Evolutionary conservation across 2,797 vertebrate genomes (phyloP).

Genomic region (Tenualosa thibaudeaui): DNA sequence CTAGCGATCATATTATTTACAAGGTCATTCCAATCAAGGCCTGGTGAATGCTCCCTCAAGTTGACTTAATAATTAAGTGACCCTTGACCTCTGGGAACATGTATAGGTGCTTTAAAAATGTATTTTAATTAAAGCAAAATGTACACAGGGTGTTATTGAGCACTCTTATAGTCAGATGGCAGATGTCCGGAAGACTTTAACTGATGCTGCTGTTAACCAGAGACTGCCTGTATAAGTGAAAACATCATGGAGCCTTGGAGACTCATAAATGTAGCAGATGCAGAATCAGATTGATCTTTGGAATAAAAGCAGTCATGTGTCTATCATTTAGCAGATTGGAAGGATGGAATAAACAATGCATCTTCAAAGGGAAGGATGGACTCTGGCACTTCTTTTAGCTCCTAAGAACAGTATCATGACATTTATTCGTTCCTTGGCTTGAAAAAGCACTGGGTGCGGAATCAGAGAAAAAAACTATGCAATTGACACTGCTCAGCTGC

Average conservation of each 20-base stretch:
- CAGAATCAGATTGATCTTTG: background rate
- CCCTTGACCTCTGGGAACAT: background rate
- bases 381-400: no score
- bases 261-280: background rate
- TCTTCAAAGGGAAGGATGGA: background rate
- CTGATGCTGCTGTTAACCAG: background rate
- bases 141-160: background rate
- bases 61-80: conserved; percentile 4
- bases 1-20: conserved; percentile 19
- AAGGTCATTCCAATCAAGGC: conserved; percentile 16
- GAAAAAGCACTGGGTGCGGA: background rate
- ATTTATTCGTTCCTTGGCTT: no score
- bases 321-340: background rate
- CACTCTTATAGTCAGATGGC: background rate
- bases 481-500: no score
- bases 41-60: background rate
- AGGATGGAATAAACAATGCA: background rate
- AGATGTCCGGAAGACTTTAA: background rate
- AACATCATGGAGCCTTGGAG: background rate
- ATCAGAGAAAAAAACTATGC: background rate
- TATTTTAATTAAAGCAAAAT: conserved; percentile 3
- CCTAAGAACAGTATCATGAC: no score
- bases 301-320: background rate
- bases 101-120: conserved; percentile 3
- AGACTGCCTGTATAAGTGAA: background rate